phyloP scores from a whole-genome alignment of 2,113 vertebrate genomes.

The Morone saxatilis region DNA sequence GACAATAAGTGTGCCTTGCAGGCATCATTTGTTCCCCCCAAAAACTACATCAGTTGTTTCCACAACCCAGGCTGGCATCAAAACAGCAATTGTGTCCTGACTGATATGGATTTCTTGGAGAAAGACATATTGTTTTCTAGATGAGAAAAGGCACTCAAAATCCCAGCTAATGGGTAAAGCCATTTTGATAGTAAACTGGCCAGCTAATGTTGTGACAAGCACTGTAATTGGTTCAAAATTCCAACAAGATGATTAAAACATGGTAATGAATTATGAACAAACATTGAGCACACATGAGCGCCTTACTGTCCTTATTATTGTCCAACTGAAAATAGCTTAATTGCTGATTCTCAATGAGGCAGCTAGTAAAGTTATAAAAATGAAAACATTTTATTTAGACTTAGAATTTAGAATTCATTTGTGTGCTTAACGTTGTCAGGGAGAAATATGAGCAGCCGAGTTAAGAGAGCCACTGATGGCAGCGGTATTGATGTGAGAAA shows the following conservation, averaged over 20 bases:
- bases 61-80: conserved; percentile 49
- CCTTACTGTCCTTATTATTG: conserved; percentile 47
- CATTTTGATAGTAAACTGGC: conserved; percentile 66
- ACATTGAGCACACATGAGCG: conserved; percentile 45
- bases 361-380: conserved; percentile 8
- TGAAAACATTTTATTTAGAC: conserved; percentile 5
- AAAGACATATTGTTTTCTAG: conserved; percentile 57
- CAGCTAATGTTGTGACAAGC: conserved; percentile 72
- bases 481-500: conserved; percentile 40
- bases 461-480: conserved; percentile 33
- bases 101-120: conserved; percentile 53
- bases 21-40: conserved; percentile 59
- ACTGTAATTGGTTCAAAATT: conserved; percentile 68
- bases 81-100: conserved; percentile 58
- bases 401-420: neutral
- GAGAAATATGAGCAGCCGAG: conserved; percentile 24
- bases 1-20: conserved; percentile 72
- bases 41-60: conserved; percentile 55
- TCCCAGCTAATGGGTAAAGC: conserved; percentile 58
- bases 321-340: conserved; percentile 39
- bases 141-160: conserved; percentile 67
- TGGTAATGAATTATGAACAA: conserved; percentile 61
- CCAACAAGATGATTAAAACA: conserved; percentile 66
- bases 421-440: neutral
- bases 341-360: conserved; percentile 18